phyloP scores from a whole-genome alignment of 2,797 vertebrate genomes.

The Chaenodraco wilsoni region DNA sequence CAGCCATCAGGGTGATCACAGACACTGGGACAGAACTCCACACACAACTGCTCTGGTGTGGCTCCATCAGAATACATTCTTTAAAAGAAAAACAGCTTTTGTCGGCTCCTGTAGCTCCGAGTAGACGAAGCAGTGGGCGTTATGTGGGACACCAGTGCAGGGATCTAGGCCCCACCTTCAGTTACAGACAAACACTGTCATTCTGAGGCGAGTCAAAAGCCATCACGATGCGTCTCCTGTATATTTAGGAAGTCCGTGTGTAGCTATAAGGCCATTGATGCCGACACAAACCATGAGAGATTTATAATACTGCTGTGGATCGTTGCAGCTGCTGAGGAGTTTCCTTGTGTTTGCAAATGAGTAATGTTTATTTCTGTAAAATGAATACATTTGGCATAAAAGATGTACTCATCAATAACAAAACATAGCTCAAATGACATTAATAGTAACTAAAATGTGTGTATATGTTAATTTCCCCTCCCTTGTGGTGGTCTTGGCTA shows the following conservation, averaged over 20 bases:
- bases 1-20: conserved; percentile 34
- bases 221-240: conserved; percentile 45
- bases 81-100: conserved; percentile 20
- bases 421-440: background rate
- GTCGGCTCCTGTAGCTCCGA: conserved; percentile 3
- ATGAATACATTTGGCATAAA: conserved; percentile 11
- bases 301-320: conserved; percentile 5
- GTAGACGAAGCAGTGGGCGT: conserved; percentile 24
- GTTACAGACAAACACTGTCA: conserved; percentile 56
- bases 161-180: conserved; percentile 57
- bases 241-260: conserved; percentile 37
- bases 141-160: conserved; percentile 8
- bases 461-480: conserved; percentile 2
- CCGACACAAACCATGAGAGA: conserved; percentile 19
- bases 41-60: conserved; percentile 14
- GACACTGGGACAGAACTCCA: conserved; percentile 22
- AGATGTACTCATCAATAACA: background rate
- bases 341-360: background rate
- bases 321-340: conserved; percentile 7
- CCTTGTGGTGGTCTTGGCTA: background rate
- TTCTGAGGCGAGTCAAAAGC: conserved; percentile 50
- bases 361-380: background rate
- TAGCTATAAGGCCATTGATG: conserved; percentile 6
- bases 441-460: background rate
- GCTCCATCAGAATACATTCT: conserved; percentile 26